Conservation (phyloP, 1,140 invertebrate species). For the Trypoxylus dichotomus region DNA sequence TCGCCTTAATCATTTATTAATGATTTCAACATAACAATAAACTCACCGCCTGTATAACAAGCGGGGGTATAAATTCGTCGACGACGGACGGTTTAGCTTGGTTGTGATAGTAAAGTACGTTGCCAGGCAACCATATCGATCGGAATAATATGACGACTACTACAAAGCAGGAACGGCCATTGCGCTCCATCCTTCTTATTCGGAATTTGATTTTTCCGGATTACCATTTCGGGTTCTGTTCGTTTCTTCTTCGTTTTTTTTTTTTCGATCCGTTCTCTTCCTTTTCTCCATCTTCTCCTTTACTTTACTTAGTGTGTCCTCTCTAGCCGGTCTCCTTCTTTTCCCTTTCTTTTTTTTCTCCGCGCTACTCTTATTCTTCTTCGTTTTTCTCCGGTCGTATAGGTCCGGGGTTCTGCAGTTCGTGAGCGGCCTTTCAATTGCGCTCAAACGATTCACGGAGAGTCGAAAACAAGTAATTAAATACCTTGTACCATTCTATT, state of each 20-base stretch:
- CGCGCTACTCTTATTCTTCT: slow-evolving; percentile 1
- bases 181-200: slow-evolving; percentile 19
- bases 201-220: slow-evolving; percentile 19
- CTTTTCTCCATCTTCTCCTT: not conserved
- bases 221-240: slow-evolving; percentile 17
- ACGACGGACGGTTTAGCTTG: slow-evolving; percentile 3
- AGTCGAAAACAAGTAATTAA: slow-evolving; percentile 9
- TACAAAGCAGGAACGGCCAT: slow-evolving; percentile 20
- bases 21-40: slow-evolving; percentile 2
- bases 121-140: slow-evolving; percentile 14
- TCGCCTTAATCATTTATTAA: not conserved
- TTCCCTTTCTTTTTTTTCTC: not conserved
- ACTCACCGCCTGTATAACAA: not conserved
- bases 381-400: not conserved
- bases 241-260: not conserved
- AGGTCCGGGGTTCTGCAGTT: not conserved
- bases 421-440: slow-evolving; percentile 10
- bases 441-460: not conserved
- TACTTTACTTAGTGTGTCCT: not conserved
- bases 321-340: not conserved
- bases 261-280: not conserved
- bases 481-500: not conserved
- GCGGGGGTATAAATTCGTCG: slow-evolving; percentile 11
- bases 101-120: slow-evolving; percentile 23
- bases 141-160: slow-evolving; percentile 17